Base-by-base conservation (phyloP, 2,888 invertebrate species). In the Trichopoda pennipes region DNA sequence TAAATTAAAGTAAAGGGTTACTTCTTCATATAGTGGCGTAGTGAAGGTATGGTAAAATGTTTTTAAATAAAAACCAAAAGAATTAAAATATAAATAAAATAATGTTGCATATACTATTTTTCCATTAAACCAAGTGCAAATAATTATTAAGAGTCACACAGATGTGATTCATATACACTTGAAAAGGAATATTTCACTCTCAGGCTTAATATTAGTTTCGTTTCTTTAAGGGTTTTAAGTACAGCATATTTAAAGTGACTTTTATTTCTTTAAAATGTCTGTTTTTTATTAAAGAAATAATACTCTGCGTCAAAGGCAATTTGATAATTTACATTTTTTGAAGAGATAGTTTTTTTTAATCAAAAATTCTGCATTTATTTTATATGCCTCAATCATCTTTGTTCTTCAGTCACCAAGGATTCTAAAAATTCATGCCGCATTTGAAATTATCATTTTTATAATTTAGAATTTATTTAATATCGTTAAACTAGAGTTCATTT, bases 81-180 rank as follows among this genome's bases (percentile, higher is more conserved):
- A 42, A 51, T 16, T 28, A 19, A 32, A 42, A 74, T 23, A 44
- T 12, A 32, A 74, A 56, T 23, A 49, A 56, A 60, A 49, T 28
- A 28, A 19, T 68, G 3, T 6, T 28, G 28, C 28, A 4, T 8
- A 28, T 28, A 28, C 28, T 28, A 28, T 28, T 2, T 28, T 6
- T 28, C 6, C 4, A 6, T 51, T 21, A 44, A 12, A 64, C 23
- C 35, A 17, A 21, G 32, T 66, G 64, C 51, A 73, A 55, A 73
- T 63, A 44, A 44, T 63, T 74, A 63, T 63, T 72, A 32, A 80
- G 69, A 76, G 49, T 58, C 66, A 63, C 58, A 83, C 61, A 53
- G 68, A 56, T 72, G 77, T 63, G 74, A 23, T 74, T 80, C 55
- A 75, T 69, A 38, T 38, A 38, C 16, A 21, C 47, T 68, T 47